Evolutionary conservation across 92 coral and sea anemone genomes (phyloP), one percentile per base, ranked within the genome.

Genomic region (Umimayanthus chanpuru): DNA sequence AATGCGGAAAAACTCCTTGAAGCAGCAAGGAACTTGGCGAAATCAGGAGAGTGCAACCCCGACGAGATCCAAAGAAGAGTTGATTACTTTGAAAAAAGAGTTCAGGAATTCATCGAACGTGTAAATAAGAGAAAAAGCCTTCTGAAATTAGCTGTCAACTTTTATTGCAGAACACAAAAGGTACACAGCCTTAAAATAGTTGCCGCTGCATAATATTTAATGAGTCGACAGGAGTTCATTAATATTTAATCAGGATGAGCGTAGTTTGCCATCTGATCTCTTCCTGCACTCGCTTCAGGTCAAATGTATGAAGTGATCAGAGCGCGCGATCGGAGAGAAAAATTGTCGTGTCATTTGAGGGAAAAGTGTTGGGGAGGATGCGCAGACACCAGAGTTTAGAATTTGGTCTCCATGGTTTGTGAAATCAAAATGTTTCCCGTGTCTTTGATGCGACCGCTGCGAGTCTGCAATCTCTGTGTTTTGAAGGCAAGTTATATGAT

Each of bases 141-240:
- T 88, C 92, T 97, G 79, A 93, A 95, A 81, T 89, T 94, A 85
- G 99, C 99, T 90, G 99, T 97, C 92, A 95, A 96, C 89, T 97
- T 97, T 92, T 97, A 97, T 90, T 93, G 98, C 85, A 91, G 94
- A 70, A 95, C 98, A 85, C 96, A 97, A 92, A 94, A 96, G 94
- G 99, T 97, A 91, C 44, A 93, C 82, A 25, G 29, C 85, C 85
- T 21, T 21, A 44, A 53, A 82, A 73, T 38, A 67, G 67, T 47
- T 81, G 67, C 81, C 79, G 87, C 87, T 78, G 82, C 56, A 78
- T 78, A 70, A 47, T 88, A 81, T 88, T 76, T 79, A 81, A 80
- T 70, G 56, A 36, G 44, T 61, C 56, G 90, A 47, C 80, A 49
- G 43, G 81, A 67, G 81, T 86, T 83, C 79, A 92, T 92, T 49